Evolutionary conservation across 2,888 invertebrate species (phyloP).

Genomic region (Boloria euphrosyne): DNA sequence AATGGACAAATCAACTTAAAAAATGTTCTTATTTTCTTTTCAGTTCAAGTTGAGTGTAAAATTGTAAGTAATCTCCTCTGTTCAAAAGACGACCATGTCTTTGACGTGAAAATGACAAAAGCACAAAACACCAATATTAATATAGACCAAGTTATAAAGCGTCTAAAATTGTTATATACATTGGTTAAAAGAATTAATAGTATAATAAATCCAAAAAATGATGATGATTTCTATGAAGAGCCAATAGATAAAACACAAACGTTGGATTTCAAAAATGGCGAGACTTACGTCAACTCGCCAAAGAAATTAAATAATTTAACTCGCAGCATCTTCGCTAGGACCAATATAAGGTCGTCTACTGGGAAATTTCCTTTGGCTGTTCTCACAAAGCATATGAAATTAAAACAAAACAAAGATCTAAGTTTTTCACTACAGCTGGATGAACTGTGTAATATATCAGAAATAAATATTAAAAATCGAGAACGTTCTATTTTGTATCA

Average conservation of each 20-base stretch:
- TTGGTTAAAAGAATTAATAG: conserved; percentile 61
- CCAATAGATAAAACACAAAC: conserved; percentile 58
- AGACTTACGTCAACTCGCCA: conserved; percentile 58
- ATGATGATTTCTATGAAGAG: conserved; percentile 60
- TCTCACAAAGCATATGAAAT: conserved; percentile 60
- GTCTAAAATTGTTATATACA: conserved; percentile 69
- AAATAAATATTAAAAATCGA: conserved; percentile 46
- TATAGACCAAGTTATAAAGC: conserved; percentile 60
- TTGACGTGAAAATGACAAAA: conserved; percentile 50
- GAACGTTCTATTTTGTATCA: conserved; percentile 63
- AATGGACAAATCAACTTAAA: too few species aligned
- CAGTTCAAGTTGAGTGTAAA: conserved; percentile 72
- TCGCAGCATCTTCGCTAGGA: conserved; percentile 64
- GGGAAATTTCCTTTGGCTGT: conserved; percentile 58
- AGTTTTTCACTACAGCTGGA: conserved; percentile 71
- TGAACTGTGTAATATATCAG: conserved; percentile 56
- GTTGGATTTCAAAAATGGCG: conserved; percentile 49
- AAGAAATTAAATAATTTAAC: conserved; percentile 54
- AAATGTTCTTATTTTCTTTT: conserved; percentile 34
- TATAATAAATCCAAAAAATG: conserved; percentile 61
- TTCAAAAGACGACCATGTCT: conserved; percentile 51
- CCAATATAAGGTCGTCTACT: conserved; percentile 58
- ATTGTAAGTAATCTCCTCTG: conserved; percentile 65
- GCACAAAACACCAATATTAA: conserved; percentile 49
- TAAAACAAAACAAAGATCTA: conserved; percentile 56